Base-by-base conservation (phyloP, 2,797 vertebrate genomes). In the Geotria australis region DNA sequence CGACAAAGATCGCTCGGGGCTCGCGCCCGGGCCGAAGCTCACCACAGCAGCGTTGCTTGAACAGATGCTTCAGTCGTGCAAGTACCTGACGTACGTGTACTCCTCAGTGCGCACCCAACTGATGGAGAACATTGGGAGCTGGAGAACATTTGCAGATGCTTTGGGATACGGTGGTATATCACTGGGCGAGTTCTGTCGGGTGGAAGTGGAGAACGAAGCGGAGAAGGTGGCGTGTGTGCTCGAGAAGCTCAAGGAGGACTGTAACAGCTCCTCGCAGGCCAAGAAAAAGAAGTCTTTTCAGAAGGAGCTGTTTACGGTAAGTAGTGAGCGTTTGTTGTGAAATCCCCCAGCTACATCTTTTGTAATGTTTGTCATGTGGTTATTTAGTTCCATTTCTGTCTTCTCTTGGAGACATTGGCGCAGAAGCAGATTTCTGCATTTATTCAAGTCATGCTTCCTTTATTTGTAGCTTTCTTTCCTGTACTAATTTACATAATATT, bases 211-310 rank as follows among this genome's bases (percentile, higher is more conserved):
- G 65, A 84, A 77, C 0, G 91, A 96, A 63, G 74, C 86, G 0
- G 91, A 98, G 67, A 77, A 76, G 46, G 91, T 96, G 64, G 91
- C 89, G 0, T 95, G 81, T 0, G 81, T 98, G 8, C 68, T 98
- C 68, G 91, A 94, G 65, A 96, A 93, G 65, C 74, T 98, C 48
- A 98, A 98, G 68, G 91, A 98, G 61, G 86, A 98, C 61, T 89
- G 85, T 58, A 94, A 79, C 61, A 85, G 74, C 59, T 58, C 71
- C 0, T 88, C 89, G 48, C 79, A 66, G 70, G 84, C 78, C 64
- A 85, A 88, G 58, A 38, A 38, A 5, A 81, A 78, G 59, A 95
- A 86, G 60, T 91, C 85, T 12, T 98, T 98, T 67, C 91, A 98
- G 73, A 86, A 88, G 65, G 89, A 98, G 65, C 77, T 98, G 46